Base-by-base conservation (phyloP, 2,797 vertebrate species). In the Malurus splendens region DNA sequence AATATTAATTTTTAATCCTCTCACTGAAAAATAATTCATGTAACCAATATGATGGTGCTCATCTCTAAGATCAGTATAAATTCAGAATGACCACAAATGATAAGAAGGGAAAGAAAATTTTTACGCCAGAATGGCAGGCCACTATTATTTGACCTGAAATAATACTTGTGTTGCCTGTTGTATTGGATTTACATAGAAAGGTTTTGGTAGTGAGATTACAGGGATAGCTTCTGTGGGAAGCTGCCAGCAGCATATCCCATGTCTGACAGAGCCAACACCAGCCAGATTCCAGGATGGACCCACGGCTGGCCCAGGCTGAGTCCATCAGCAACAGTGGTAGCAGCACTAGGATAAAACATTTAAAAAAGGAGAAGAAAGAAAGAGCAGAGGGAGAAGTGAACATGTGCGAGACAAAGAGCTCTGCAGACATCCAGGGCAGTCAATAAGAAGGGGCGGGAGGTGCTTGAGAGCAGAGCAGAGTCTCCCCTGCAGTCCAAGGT, bases 251-350 rank as follows among this genome's bases (percentile, higher is more conserved):
- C 19, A 47, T 42, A 27, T 14, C 33, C 15, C 2, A 5, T 9
- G 12, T 8, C 30, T 22, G 36, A 44, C 4, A 45, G 51, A 38
- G 33, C 4, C 2, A 0, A 44, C 7, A 27, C 30, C 56, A 74
- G 10, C 16, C 14, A 18, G 33, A 30, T 56, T 56, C 54, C 32
- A 48, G 38, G 38, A 23, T 0, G 5, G 27, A 51, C 16, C 17
- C 3, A 1, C 16, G 18, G 13, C 32, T 36, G 66, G 55, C 48
- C 19, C 25, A 41, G 71, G 8, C 18, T 2, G 2, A 61, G 42
- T 8, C 52, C 25, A 22, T 6, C 11, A 10, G 33, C 1, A 3
- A 17, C 6, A 3, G 6, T 5, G 18, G 16, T 14, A 64, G 16
- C 9, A 48, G 9, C 20, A 18, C 6, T 39, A 36, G 18, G 10